A percentile compares a stretch with the other conserved stretches of the same genome.
Conservation (phyloP, 1,140 invertebrate genomes). For the Conus betulinus region DNA sequence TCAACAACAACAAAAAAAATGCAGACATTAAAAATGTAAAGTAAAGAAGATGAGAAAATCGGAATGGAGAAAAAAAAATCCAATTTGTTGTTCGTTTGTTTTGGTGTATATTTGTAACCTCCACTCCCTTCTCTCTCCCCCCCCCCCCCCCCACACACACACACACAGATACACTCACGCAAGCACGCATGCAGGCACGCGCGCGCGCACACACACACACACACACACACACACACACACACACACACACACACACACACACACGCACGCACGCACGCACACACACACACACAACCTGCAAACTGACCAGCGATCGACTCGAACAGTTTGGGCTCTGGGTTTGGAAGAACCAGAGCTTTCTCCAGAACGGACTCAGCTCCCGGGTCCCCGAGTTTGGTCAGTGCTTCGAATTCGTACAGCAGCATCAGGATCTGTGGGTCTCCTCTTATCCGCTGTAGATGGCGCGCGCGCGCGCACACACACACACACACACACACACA, state of each 20-base stretch:
- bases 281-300: background rate
- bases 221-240: slow-evolving; percentile 5
- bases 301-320: slow-evolving; percentile 61
- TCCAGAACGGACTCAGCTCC: slow-evolving; percentile 65
- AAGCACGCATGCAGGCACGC: no score
- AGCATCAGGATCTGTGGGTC: slow-evolving; percentile 60
- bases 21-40: no score
- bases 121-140: background rate
- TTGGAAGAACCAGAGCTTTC: slow-evolving; percentile 63
- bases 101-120: no score
- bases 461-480: no score
- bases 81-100: no score
- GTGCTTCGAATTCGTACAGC: slow-evolving; percentile 73
- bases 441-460: background rate
- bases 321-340: slow-evolving; percentile 70
- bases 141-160: no score
- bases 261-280: background rate
- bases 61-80: no score
- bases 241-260: background rate
- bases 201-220: background rate
- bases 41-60: no score
- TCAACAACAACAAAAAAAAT: no score
- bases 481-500: no score
- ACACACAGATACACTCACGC: background rate
- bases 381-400: slow-evolving; percentile 63